These are phyloP conservation scores for Tenualosa ilisha DNA, from an alignment of 2,797 vertebrate species.

Conservation along the genomic window DNA sequence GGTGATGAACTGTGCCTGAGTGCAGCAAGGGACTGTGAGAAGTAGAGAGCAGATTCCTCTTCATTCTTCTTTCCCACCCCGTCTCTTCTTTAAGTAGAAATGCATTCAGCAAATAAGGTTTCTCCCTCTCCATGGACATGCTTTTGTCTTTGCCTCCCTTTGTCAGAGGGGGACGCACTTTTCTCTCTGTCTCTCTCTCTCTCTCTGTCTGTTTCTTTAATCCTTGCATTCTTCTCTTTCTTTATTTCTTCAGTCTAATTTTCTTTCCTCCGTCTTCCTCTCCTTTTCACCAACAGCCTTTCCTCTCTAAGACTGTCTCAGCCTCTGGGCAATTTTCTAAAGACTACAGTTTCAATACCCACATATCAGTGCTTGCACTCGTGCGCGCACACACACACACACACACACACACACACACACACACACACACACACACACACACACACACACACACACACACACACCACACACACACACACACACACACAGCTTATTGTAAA, in stretches of 20 bases:
- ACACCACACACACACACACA: not conserved
- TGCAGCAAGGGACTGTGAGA: no score
- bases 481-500: not conserved
- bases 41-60: no score
- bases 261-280: not conserved
- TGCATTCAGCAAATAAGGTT: no score
- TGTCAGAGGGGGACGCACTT: not conserved
- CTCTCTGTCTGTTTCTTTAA: not conserved
- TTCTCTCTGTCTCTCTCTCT: not conserved
- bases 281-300: not conserved
- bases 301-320: not conserved
- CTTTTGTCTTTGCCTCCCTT: not conserved
- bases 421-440: not conserved
- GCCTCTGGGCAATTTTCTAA: not conserved
- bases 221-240: not conserved
- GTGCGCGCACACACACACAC: not conserved
- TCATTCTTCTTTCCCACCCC: no score
- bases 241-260: no score
- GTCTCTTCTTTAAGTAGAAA: no score
- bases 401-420: not conserved
- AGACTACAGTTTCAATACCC: slow-evolving; percentile 2
- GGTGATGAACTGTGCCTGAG: no score
- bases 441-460: not conserved
- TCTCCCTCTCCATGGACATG: no score
- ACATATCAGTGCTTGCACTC: not conserved